These are phyloP conservation scores for Noturus placidus DNA, from an alignment of 2,113 vertebrate genomes.

Conservation along the genomic window DNA sequence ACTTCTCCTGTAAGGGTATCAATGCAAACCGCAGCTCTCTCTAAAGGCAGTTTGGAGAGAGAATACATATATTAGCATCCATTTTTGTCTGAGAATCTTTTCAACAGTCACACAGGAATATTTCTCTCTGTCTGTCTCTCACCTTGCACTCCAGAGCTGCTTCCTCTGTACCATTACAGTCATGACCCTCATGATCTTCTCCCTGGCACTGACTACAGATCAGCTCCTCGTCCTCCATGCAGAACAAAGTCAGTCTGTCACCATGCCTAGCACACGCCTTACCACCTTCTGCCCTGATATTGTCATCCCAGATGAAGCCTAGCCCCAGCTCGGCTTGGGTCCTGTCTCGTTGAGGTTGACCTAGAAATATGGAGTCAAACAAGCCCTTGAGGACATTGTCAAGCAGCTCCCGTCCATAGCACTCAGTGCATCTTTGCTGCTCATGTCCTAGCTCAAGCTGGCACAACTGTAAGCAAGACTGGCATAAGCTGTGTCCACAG, in stretches of 20 bases:
- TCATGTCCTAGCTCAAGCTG: slow-evolving; percentile 53
- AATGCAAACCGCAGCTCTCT: slow-evolving; percentile 50
- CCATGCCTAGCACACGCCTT: slow-evolving; percentile 50
- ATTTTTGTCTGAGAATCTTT: background rate
- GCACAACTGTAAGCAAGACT: slow-evolving; percentile 53
- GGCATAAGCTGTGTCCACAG: slow-evolving; percentile 62
- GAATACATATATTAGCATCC: background rate
- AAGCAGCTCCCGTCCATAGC: slow-evolving; percentile 57
- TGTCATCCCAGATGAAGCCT: background rate
- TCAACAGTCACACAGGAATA: background rate
- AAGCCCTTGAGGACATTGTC: slow-evolving; percentile 52
- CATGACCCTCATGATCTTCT: slow-evolving; percentile 57
- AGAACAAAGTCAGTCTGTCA: slow-evolving; percentile 51
- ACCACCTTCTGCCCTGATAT: background rate
- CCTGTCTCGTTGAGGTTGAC: slow-evolving; percentile 43
- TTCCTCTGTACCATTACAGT: slow-evolving; percentile 51
- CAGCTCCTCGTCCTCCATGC: slow-evolving; percentile 57
- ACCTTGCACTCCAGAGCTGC: slow-evolving; percentile 60
- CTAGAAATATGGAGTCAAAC: slow-evolving; percentile 58
- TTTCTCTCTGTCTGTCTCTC: background rate
- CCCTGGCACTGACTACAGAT: slow-evolving; percentile 55
- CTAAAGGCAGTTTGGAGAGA: slow-evolving; percentile 1
- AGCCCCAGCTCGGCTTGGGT: background rate
- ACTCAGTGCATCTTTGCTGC: slow-evolving; percentile 54
- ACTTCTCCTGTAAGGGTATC: slow-evolving; percentile 53